Base-by-base conservation (phyloP, 2,797 vertebrate species). In the Xyrichtys novacula region DNA sequence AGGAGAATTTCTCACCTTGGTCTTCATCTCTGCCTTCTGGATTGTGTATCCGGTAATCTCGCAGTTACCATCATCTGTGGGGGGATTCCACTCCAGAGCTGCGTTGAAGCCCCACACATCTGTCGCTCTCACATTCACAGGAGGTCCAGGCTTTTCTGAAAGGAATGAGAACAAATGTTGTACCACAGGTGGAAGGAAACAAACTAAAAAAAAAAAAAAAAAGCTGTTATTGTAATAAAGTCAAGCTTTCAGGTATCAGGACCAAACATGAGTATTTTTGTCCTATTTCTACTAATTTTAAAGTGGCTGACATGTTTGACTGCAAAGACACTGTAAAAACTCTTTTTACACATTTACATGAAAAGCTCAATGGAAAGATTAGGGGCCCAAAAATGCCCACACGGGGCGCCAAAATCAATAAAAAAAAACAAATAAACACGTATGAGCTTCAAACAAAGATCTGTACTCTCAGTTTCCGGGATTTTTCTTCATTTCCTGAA, bases 91-190 rank as follows among this genome's bases (percentile, higher is more conserved):
- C 66, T 96, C 95, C 71, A 97, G 74, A 4, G 95, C 92, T 0
- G 96, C 96, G 4, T 97, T 98, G 53, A 95, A 96, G 42, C 96
- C 96, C 96, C 96, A 98, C 23, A 97, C 93, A 0, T 98, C 96
- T 31, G 93, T 93, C 77, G 95, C 94, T 55, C 56, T 90, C 68
- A 97, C 87, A 0, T 85, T 93, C 46, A 80, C 0, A 0, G 96
- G 91, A 1, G 96, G 94, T 4, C 95, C 94, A 0, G 96, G 95
- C 78, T 94, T 96, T 34, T 98, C 96, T 98, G 89, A 48, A 54
- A 4, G 20, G 49, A 47, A 48, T 14, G 63, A 71, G 54, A 7
- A 3, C n/a, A 15, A 75, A 7, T 6, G 8, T 29, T 17, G 16
- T n/a, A 46, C 12, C 5, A 23, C 6, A 25, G 10, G 42, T 44